Base-by-base conservation (phyloP, 2,113 vertebrate genomes). In the Macaca mulatta region DNA sequence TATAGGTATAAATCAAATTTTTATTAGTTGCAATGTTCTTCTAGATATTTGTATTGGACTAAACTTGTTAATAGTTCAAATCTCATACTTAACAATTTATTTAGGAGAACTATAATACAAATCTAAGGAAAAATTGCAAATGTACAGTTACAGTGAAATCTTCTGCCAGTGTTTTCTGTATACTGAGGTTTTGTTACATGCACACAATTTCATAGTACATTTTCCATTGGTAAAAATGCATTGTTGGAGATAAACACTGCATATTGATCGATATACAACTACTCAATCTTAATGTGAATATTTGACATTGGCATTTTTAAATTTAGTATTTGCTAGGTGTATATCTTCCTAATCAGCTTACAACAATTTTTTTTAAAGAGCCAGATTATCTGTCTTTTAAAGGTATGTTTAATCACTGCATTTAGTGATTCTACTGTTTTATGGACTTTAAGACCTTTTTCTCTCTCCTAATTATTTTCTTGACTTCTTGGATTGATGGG, bases 121-220 rank as follows among this genome's bases (percentile, higher is more conserved):
- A 95, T 69, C 25, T n/a, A 79, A 83, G 14, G n/a, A 93, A n/a
- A 96, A 97, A 89, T 10, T 67, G 74, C 27, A 95, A 87, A 59
- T 40, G 2, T 87, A 38, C 4, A 70, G 6, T 90, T 8, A 50
- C 55, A 91, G 85, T 82, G 61, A 95, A 89, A 74, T 77, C 27
- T 82, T 70, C 67, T 83, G 1, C 35, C 14, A 75, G 18, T 74
- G 77, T 32, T 81, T 92, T 10, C 27, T 75, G 87, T 93, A 89
- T 85, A 70, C 27, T 92, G 74, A 87, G 48, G 20, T 59, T 79
- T 64, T 85, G 43, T 64, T 90, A 20, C 32, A 78, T 78, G 23
- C 35, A 38, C 25, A 79, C 17, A 93, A 75, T 11, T 88, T 93
- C 18, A 67, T 50, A 70, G 20, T 52, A 92, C 16, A 80, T 87